A percentile compares a stretch with the other conserved stretches of the same genome.
These are phyloP conservation scores for Nansenia antarctica DNA, from an alignment of 2,113 vertebrate species.

Conservation along the genomic window DNA sequence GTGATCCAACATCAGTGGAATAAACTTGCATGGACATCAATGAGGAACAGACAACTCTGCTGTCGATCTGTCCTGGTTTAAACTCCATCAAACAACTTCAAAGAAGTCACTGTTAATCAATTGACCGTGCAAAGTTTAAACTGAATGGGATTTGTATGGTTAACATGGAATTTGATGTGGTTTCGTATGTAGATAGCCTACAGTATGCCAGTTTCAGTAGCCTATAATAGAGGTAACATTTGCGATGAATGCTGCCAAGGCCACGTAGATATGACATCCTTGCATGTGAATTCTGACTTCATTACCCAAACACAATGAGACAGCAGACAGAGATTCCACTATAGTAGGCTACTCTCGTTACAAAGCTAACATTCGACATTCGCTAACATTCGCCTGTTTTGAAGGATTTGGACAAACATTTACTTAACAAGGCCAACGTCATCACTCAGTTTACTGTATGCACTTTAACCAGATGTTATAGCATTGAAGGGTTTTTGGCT, in stretches of 20 bases:
- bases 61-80: neutral
- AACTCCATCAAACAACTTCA: neutral
- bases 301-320: neutral
- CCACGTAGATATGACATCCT: neutral
- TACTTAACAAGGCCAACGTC: neutral
- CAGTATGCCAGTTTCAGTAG: neutral
- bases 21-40: neutral
- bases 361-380: neutral
- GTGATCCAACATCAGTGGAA: neutral
- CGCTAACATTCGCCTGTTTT: neutral
- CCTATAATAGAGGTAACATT: neutral
- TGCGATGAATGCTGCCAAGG: neutral
- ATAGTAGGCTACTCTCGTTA: neutral
- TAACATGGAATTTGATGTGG: neutral
- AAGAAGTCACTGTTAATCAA: neutral
- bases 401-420: constrained; percentile 3
- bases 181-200: neutral
- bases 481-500: neutral
- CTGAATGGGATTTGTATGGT: neutral
- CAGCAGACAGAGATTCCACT: neutral
- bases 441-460: neutral
- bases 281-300: neutral
- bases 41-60: neutral
- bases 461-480: no score
- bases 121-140: neutral